phyloP scores from a whole-genome alignment of 2,797 vertebrate genomes.

The Eurystomus glaucurus region DNA sequence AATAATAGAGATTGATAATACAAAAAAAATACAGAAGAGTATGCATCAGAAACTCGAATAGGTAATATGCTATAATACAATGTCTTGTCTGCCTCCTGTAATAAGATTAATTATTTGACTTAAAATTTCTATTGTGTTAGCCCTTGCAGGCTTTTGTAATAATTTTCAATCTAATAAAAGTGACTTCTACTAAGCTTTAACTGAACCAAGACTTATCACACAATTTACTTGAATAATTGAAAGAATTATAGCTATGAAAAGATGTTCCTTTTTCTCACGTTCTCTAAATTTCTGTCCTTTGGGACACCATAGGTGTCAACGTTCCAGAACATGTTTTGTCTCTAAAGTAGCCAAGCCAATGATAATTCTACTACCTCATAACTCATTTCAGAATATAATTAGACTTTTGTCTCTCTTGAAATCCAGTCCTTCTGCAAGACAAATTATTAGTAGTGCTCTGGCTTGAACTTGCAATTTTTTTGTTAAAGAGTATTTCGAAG shows the following conservation, averaged over 20 bases:
- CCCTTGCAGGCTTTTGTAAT: neutral
- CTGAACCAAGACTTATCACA: neutral
- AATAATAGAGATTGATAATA: neutral
- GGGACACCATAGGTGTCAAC: neutral
- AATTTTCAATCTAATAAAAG: neutral
- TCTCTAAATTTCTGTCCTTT: neutral
- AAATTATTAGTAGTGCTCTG: neutral
- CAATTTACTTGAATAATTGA: neutral
- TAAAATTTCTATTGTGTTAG: neutral
- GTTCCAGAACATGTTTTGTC: neutral
- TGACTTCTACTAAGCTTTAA: neutral
- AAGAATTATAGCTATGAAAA: neutral
- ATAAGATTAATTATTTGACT: neutral
- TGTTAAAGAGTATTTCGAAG: neutral
- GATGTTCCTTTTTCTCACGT: neutral
- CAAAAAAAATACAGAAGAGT: neutral
- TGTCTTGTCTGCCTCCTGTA: neutral
- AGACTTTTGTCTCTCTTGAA: neutral
- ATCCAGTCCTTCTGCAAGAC: neutral
- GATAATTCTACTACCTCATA: neutral
- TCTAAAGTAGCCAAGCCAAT: neutral
- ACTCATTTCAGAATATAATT: neutral
- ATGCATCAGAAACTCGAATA: neutral
- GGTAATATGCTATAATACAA: neutral
- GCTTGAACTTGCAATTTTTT: neutral